Evolutionary conservation across 2,888 invertebrate species (phyloP).

Genomic region (Tinea semifulvella): DNA sequence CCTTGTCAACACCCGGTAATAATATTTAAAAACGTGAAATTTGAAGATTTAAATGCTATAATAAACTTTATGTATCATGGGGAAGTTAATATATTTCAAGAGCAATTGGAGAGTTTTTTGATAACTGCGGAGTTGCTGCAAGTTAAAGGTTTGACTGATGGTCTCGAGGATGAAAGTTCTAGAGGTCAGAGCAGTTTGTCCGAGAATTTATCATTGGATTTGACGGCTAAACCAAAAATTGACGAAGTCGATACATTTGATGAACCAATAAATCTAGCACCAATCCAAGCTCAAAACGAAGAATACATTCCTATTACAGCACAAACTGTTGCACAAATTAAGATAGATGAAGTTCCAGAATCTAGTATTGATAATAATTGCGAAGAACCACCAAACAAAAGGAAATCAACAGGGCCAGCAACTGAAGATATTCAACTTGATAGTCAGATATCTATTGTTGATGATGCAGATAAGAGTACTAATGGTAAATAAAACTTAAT

Average conservation of each 20-base stretch:
- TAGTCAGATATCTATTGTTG: slow-evolving; percentile 42
- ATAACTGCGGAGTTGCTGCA: slow-evolving; percentile 80
- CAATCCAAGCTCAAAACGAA: slow-evolving; percentile 40
- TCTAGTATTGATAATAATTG: slow-evolving; percentile 6
- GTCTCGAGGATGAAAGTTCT: slow-evolving; percentile 50
- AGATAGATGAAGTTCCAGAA: background rate
- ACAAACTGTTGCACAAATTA: background rate
- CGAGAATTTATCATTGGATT: slow-evolving; percentile 49
- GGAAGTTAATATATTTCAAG: slow-evolving; percentile 83
- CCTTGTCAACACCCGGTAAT: slow-evolving; percentile 84
- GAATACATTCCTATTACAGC: slow-evolving; percentile 44
- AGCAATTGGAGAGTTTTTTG: slow-evolving; percentile 79
- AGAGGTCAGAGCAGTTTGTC: slow-evolving; percentile 38
- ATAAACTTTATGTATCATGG: slow-evolving; percentile 86
- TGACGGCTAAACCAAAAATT: slow-evolving; percentile 41
- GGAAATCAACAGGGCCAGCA: slow-evolving; percentile 6
- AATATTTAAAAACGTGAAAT: slow-evolving; percentile 81
- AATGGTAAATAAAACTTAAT: slow-evolving; percentile 8
- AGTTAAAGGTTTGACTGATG: slow-evolving; percentile 79
- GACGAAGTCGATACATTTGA: slow-evolving; percentile 25
- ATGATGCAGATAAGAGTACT: slow-evolving; percentile 53
- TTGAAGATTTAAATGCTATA: slow-evolving; percentile 79
- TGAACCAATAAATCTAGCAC: slow-evolving; percentile 56
- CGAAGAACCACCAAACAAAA: background rate
- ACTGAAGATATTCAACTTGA: slow-evolving; percentile 54